Evolutionary conservation across 2,113 vertebrate genomes (phyloP).

Genomic region (Elaphurus davidianus): DNA sequence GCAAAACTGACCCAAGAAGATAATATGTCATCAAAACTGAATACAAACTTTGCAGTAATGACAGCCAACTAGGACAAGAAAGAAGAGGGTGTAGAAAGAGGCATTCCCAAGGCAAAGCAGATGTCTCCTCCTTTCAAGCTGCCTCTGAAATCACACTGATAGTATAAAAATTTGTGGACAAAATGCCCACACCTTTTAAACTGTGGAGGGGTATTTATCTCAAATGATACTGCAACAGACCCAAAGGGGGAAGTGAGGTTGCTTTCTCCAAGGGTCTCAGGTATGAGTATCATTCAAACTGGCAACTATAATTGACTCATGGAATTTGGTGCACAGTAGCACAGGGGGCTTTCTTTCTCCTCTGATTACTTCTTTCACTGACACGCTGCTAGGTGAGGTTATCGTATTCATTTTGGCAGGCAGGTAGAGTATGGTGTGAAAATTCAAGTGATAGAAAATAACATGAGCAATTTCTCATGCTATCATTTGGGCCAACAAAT

Average conservation of each 20-base stretch:
- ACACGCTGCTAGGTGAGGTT: neutral
- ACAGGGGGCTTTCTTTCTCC: neutral
- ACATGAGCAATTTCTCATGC: conserved; percentile 5
- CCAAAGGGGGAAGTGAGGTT: neutral
- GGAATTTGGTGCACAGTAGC: neutral
- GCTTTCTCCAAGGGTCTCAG: neutral
- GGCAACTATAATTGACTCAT: neutral
- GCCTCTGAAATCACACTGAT: neutral
- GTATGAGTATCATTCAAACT: neutral
- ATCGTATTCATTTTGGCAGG: neutral
- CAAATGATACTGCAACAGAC: neutral
- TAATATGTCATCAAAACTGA: neutral
- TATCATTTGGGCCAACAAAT: conserved; percentile 51
- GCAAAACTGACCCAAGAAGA: neutral
- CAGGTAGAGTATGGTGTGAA: conserved; percentile 27
- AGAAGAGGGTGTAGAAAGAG: neutral
- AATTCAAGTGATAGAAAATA: conserved; percentile 48
- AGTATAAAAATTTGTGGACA: neutral
- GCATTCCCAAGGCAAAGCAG: neutral
- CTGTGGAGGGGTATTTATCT: neutral
- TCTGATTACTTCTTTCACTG: neutral
- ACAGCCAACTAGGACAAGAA: neutral
- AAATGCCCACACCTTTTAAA: neutral
- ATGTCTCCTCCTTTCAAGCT: neutral
- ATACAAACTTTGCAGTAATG: neutral